phyloP scores from a whole-genome alignment of 2,888 invertebrate genomes.

The Monopis laevigella region DNA sequence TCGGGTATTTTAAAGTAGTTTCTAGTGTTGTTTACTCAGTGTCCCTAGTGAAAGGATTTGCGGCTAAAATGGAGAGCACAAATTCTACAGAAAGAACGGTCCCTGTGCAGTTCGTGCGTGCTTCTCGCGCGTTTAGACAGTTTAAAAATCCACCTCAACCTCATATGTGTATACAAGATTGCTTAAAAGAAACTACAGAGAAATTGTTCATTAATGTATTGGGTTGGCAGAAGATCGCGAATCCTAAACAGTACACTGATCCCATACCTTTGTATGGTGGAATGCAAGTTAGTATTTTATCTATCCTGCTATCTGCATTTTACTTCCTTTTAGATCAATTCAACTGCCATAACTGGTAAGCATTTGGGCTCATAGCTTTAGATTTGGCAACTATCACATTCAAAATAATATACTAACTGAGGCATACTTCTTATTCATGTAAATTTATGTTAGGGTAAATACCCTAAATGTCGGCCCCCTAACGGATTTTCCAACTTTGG shows the following conservation, averaged over 20 bases:
- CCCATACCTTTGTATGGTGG: slow-evolving; percentile 78
- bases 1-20: slow-evolving; percentile 6
- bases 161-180: slow-evolving; percentile 77
- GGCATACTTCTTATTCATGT: no score
- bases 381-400: no score
- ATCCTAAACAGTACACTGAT: slow-evolving; percentile 71
- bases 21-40: no score
- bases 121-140: slow-evolving; percentile 70
- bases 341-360: no score
- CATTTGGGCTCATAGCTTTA: no score
- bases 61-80: slow-evolving; percentile 43
- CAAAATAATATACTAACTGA: no score
- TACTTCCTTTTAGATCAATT: no score
- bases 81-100: slow-evolving; percentile 46
- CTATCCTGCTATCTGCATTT: no score
- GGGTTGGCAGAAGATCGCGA: slow-evolving; percentile 77
- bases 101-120: slow-evolving; percentile 66
- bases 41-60: no score
- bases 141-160: slow-evolving; percentile 81
- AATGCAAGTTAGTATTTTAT: slow-evolving; percentile 64
- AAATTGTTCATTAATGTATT: slow-evolving; percentile 74
- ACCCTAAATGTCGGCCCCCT: no score
- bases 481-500: no score
- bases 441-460: no score
- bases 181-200: slow-evolving; percentile 66